These are phyloP conservation scores for Telmatochromis sp. DNA, from an alignment of 2,113 vertebrate genomes.

Conservation along the genomic window DNA sequence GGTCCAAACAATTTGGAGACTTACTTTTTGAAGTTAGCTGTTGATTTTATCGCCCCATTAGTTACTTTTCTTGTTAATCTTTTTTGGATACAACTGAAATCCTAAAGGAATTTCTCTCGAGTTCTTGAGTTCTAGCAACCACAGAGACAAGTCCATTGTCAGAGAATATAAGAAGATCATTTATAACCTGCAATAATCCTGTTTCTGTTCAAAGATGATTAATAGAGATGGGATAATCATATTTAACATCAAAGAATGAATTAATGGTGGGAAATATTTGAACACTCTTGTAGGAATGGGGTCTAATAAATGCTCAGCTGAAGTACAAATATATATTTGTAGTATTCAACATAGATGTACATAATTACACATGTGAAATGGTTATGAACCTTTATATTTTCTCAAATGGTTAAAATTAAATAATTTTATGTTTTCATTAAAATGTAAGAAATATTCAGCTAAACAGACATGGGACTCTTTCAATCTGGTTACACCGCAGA, in stretches of 20 bases:
- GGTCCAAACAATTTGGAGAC: background rate
- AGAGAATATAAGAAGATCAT: background rate
- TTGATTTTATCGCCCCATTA: background rate
- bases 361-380: background rate
- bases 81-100: background rate
- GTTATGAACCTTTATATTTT: background rate
- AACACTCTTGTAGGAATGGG: background rate
- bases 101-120: fast-evolving
- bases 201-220: background rate
- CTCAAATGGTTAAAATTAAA: background rate
- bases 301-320: background rate
- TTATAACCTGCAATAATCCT: background rate
- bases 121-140: background rate
- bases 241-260: background rate
- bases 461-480: background rate
- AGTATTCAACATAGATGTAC: background rate
- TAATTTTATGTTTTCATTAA: background rate
- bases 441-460: background rate
- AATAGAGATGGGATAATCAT: background rate
- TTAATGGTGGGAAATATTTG: background rate
- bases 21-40: background rate
- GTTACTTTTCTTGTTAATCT: background rate
- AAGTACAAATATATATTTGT: background rate
- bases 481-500: fast-evolving
- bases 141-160: background rate